Percentiles rank a stretch among this genome's conserved stretches.
Conservation (phyloP, 64 coral and sea anemone genomes). For the Hydrozoanthus tunicans region DNA sequence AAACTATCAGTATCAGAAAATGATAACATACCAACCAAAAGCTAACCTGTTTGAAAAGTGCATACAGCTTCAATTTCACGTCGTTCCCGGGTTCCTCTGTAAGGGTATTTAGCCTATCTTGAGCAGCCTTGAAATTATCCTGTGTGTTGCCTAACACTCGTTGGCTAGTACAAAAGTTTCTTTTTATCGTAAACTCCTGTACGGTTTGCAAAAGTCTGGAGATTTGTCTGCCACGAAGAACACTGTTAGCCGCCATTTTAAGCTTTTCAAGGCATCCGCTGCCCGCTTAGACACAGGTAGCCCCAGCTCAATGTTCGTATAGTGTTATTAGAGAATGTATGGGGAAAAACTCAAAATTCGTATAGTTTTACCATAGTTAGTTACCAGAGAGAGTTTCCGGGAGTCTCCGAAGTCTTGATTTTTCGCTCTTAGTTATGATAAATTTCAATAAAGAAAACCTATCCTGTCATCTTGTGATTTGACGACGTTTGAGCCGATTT, state of each 20-base stretch:
- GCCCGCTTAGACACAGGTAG: not conserved
- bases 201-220: slow-evolving; percentile 12
- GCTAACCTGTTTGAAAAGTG: slow-evolving; percentile 94
- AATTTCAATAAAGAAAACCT: too few species aligned
- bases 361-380: not conserved
- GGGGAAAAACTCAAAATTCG: too few species aligned
- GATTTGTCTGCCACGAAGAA: slow-evolving; percentile 5
- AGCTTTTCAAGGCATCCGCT: not conserved
- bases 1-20: not conserved
- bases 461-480: too few species aligned
- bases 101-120: slow-evolving; percentile 70
- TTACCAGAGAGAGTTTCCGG: not conserved
- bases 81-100: slow-evolving; percentile 98
- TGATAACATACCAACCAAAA: not conserved
- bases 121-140: slow-evolving; percentile 76
- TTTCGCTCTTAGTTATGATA: too few species aligned
- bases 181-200: slow-evolving; percentile 14
- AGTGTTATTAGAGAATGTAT: too few species aligned
- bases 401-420: too few species aligned
- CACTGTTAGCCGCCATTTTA: slow-evolving; percentile 55
- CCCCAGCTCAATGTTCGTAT: too few species aligned
- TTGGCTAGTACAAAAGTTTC: slow-evolving; percentile 51
- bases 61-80: slow-evolving; percentile 92
- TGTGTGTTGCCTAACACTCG: slow-evolving; percentile 12
- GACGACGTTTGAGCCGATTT: too few species aligned